Percentiles rank a stretch among this genome's conserved stretches.
Conservation (phyloP, 1,140 invertebrate genomes). For the Macrosteles quadrilineatus region DNA sequence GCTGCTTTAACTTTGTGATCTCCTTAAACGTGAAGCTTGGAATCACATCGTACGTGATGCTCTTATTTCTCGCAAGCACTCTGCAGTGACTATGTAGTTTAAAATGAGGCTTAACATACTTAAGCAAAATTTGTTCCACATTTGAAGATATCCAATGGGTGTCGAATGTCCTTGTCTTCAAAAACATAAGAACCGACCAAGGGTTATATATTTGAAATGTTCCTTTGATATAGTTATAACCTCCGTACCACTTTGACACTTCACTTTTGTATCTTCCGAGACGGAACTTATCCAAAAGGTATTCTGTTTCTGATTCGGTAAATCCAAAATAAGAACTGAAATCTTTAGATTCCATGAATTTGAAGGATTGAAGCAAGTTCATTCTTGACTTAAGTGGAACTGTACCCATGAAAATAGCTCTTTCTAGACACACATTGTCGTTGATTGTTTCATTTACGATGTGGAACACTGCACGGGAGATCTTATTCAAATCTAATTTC, state of each 20-base stretch:
- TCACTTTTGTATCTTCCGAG: neutral
- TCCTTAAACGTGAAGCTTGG: neutral
- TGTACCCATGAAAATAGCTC: neutral
- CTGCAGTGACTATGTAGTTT: neutral
- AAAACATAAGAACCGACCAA: neutral
- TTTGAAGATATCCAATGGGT: neutral
- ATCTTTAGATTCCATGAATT: conserved; percentile 7
- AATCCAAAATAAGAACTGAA: neutral
- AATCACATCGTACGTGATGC: neutral
- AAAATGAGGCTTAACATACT: neutral
- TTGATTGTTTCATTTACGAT: neutral
- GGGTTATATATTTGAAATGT: neutral
- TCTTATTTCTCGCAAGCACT: neutral
- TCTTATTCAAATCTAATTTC: neutral
- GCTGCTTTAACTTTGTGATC: neutral
- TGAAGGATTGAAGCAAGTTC: neutral
- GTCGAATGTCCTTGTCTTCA: neutral
- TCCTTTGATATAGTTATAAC: neutral
- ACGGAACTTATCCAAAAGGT: neutral
- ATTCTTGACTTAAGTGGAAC: neutral
- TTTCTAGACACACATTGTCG: neutral
- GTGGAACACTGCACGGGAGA: neutral
- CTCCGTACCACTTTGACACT: neutral
- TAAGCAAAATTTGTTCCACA: neutral
- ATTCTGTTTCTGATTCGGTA: neutral